Conservation (phyloP, 2,888 invertebrate genomes). For the Cremastobaeus sp. region DNA sequence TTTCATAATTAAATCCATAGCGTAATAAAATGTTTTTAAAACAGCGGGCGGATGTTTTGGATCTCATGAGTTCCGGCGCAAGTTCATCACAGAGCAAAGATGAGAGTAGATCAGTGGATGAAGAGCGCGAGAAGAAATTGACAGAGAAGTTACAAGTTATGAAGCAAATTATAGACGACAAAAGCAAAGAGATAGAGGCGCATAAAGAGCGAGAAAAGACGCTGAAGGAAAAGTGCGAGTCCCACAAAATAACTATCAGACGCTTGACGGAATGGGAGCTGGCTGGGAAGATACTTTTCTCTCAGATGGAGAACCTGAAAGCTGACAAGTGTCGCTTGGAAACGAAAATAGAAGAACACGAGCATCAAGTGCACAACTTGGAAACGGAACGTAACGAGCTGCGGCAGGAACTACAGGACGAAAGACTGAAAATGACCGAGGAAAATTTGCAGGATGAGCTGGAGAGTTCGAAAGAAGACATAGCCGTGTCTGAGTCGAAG, state of each 20-base stretch:
- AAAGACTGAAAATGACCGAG: constrained; percentile 68
- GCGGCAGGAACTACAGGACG: constrained; percentile 67
- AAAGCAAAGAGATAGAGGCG: constrained; percentile 75
- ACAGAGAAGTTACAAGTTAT: constrained; percentile 78
- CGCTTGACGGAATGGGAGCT: constrained; percentile 84
- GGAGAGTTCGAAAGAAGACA: constrained; percentile 69
- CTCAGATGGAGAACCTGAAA: constrained; percentile 69
- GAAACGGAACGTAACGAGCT: constrained; percentile 65
- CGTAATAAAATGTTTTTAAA: constrained; percentile 43
- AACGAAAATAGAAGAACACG: constrained; percentile 66
- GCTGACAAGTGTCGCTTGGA: constrained; percentile 68
- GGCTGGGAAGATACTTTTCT: too few relatives aligned
- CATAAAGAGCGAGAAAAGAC: constrained; percentile 79
- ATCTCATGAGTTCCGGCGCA: constrained; percentile 83
- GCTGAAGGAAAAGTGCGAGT: constrained; percentile 82
- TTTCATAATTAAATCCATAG: constrained; percentile 5
- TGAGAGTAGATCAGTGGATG: constrained; percentile 81
- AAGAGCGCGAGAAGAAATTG: too few relatives aligned
- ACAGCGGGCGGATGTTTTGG: constrained; percentile 82
- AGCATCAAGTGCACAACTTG: constrained; percentile 64
- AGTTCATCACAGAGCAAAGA: constrained; percentile 85
- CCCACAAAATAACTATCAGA: constrained; percentile 84
- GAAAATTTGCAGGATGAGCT: constrained; percentile 62
- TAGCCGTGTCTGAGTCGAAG: constrained; percentile 74
- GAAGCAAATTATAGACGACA: constrained; percentile 78